These are phyloP conservation scores for Pseudolaguvia tuberculata DNA, from an alignment of 2,113 vertebrate genomes.

Conservation along the genomic window DNA sequence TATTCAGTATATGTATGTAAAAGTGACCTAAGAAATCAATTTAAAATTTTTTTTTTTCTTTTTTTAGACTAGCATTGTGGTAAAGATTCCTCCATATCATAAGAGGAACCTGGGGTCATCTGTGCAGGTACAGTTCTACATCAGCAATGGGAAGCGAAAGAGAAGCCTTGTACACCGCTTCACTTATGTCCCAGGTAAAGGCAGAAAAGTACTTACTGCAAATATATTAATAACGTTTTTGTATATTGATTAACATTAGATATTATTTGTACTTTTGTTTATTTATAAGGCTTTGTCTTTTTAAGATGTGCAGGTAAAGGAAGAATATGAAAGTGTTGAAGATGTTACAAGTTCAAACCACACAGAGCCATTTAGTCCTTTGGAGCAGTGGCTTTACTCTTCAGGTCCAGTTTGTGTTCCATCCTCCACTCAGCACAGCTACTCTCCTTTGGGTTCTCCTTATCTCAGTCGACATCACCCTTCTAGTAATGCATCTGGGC, in stretches of 20 bases:
- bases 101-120: constrained; percentile 72
- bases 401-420: constrained; percentile 70
- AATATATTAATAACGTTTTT: not conserved
- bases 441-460: constrained; percentile 65
- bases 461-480: constrained; percentile 60
- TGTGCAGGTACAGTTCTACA: constrained; percentile 88
- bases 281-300: constrained; percentile 22
- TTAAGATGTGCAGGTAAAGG: constrained; percentile 74
- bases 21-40: not conserved
- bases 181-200: constrained; percentile 79
- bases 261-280: not conserved
- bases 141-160: constrained; percentile 91
- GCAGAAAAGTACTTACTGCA: not conserved
- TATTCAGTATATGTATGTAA: no score
- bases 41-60: constrained; percentile 9
- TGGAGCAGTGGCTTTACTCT: constrained; percentile 66
- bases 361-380: constrained; percentile 62
- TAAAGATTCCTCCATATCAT: constrained; percentile 87
- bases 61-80: constrained; percentile 77
- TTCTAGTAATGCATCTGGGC: constrained; percentile 67
- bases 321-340: constrained; percentile 70
- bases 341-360: constrained; percentile 52
- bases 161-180: constrained; percentile 84
- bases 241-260: not conserved
- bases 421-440: constrained; percentile 53